phyloP scores from a whole-genome alignment of 35 echinoderm and acorn worm genomes.

The Acanthaster planci region DNA sequence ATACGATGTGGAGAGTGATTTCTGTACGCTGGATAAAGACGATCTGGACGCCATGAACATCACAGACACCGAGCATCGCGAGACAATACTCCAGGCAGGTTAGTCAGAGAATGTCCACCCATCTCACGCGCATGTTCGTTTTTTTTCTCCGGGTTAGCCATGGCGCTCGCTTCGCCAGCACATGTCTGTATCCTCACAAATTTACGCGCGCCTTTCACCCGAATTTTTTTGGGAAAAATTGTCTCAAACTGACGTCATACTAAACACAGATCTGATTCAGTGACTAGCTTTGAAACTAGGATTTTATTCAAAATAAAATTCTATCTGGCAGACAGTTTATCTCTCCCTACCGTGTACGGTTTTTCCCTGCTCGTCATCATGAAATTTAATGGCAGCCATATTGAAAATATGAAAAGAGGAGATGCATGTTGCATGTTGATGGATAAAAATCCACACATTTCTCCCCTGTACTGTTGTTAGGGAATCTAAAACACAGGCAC shows the following conservation, averaged over 20 bases:
- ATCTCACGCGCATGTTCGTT: conserved; percentile 42
- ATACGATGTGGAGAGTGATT: conserved; percentile 77
- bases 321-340: neutral
- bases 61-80: conserved; percentile 47
- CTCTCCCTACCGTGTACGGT: neutral
- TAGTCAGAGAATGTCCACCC: conserved; percentile 41
- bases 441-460: neutral
- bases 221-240: neutral
- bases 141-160: conserved; percentile 20
- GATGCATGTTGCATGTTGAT: neutral
- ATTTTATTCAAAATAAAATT: neutral
- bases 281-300: neutral
- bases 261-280: no score
- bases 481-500: no score
- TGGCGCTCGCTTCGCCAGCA: conserved; percentile 3
- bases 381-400: conserved; percentile 66
- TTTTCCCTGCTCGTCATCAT: conserved; percentile 54
- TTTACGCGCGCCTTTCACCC: neutral
- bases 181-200: conserved; percentile 1
- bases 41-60: conserved; percentile 72
- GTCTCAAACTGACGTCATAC: no score
- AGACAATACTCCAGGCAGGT: conserved; percentile 72
- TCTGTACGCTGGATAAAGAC: conserved; percentile 39
- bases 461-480: no score
- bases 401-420: conserved; percentile 49